Percentiles rank a stretch among this genome's conserved stretches.
phyloP scores from a whole-genome alignment of 2,113 vertebrate genomes.

The Aptenodytes forsteri region DNA sequence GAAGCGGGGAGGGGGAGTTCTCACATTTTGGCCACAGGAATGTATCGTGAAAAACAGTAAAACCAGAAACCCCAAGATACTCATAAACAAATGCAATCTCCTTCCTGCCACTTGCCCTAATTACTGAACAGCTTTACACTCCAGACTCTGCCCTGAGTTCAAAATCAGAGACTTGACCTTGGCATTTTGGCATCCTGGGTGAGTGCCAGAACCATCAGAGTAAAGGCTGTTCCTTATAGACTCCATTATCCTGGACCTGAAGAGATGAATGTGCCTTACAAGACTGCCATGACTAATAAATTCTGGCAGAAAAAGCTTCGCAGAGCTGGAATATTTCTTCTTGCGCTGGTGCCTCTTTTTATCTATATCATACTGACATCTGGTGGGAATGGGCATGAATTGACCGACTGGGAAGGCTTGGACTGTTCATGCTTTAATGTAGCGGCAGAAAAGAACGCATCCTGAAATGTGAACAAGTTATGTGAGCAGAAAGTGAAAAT shows the following conservation, averaged over 20 bases:
- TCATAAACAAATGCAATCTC: not conserved
- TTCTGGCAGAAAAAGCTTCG: not conserved
- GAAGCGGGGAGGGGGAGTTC: not conserved
- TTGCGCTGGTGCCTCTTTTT: not conserved
- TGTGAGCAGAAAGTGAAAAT: not conserved
- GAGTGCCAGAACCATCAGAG: not conserved
- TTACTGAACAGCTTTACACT: not conserved
- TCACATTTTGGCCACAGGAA: not conserved
- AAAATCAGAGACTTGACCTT: not conserved
- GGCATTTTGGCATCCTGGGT: not conserved
- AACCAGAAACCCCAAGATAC: not conserved
- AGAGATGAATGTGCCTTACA: not conserved
- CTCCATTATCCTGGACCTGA: not conserved
- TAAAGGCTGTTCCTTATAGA: not conserved
- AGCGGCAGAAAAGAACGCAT: not conserved
- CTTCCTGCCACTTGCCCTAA: not conserved
- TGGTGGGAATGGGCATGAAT: slow-evolving; percentile 38
- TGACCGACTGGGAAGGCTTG: not conserved
- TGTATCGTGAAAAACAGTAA: not conserved
- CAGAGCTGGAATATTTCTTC: not conserved
- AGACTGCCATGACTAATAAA: not conserved
- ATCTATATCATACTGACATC: slow-evolving; percentile 61
- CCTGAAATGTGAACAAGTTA: not conserved
- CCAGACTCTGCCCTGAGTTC: not conserved
- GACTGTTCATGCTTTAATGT: not conserved